Conservation (phyloP, 2,888 invertebrate genomes). For the Lepetodrilus schrolli region DNA sequence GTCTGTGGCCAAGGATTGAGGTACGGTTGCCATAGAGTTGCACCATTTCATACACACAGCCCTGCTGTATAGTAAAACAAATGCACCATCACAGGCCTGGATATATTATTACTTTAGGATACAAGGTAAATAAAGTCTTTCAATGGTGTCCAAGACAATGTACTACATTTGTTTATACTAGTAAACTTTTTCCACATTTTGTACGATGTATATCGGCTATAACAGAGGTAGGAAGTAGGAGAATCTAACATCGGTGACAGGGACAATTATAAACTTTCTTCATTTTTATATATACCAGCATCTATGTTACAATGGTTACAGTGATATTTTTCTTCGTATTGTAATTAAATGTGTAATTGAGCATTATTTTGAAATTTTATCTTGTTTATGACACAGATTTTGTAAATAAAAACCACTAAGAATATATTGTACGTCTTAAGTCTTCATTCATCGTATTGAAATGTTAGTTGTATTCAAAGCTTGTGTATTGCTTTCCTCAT, state of each 20-base stretch:
- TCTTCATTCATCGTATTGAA: too few relatives aligned
- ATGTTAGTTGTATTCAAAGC: too few relatives aligned
- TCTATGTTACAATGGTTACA: conserved; percentile 23
- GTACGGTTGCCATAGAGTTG: too few relatives aligned
- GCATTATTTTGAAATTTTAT: conserved; percentile 27
- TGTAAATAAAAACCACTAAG: conserved; percentile 4
- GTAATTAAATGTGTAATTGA: conserved; percentile 26
- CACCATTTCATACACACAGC: too few relatives aligned
- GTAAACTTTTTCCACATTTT: background rate
- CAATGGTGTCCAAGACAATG: too few relatives aligned
- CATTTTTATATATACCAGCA: conserved; percentile 1
- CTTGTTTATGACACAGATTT: conserved; percentile 17
- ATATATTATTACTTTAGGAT: too few relatives aligned
- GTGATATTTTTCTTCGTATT: conserved; percentile 26
- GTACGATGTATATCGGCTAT: background rate
- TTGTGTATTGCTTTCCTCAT: too few relatives aligned
- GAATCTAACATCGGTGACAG: background rate
- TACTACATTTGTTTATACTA: background rate
- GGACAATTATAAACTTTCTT: background rate
- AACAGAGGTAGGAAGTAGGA: background rate
- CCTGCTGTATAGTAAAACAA: too few relatives aligned
- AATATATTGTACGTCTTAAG: too few relatives aligned
- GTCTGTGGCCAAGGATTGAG: too few relatives aligned
- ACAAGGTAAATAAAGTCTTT: too few relatives aligned
- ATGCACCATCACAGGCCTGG: too few relatives aligned